Evolutionary conservation across 2,797 vertebrate species (phyloP).

Genomic region (Eidolon dupreanum): DNA sequence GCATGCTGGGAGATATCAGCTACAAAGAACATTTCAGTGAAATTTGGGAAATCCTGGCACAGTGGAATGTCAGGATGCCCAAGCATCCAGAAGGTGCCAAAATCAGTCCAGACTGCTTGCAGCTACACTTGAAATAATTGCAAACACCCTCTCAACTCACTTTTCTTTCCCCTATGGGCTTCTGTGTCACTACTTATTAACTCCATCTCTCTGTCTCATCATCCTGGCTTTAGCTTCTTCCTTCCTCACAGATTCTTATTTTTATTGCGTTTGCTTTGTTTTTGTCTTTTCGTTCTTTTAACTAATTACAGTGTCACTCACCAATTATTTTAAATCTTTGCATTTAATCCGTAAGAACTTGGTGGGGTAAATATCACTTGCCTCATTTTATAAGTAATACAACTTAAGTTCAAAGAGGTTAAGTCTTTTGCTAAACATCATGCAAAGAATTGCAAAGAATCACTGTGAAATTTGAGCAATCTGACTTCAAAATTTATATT

Average conservation of each 20-base stretch:
- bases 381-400: background rate
- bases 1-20: background rate
- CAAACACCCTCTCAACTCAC: background rate
- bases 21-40: background rate
- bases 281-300: background rate
- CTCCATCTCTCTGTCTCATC: background rate
- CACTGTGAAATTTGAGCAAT: background rate
- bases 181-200: background rate
- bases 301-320: background rate
- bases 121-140: background rate
- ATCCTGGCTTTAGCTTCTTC: background rate
- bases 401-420: background rate
- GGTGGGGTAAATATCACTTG: background rate
- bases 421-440: background rate
- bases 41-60: background rate
- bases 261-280: background rate
- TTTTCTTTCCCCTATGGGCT: background rate
- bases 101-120: background rate
- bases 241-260: background rate
- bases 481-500: background rate
- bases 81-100: background rate
- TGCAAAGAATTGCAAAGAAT: background rate
- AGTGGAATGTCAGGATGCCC: background rate
- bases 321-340: background rate
- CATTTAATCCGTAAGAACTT: background rate